Percentiles rank a stretch among this genome's conserved stretches.
Evolutionary conservation across 2,888 invertebrate species (phyloP).

Genomic region (Chymomyza caudatula): DNA sequence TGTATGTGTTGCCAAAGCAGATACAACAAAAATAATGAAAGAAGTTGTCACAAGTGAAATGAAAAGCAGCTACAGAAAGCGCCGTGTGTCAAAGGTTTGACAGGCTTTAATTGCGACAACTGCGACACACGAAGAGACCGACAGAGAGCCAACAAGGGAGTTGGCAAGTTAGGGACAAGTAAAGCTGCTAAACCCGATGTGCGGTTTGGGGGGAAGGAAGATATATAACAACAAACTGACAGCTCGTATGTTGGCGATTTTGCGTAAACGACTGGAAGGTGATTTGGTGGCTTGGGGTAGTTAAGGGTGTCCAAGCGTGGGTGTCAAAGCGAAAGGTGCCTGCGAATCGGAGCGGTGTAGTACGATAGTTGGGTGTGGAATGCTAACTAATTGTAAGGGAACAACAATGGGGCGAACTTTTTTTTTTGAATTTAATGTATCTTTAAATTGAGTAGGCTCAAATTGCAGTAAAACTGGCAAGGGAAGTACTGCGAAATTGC

Average conservation of each 20-base stretch:
- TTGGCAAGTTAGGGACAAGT: neutral
- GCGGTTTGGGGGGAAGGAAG: neutral
- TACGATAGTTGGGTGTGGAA: neutral
- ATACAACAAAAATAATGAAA: slow-evolving; percentile 17
- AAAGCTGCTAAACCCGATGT: neutral
- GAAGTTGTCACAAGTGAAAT: slow-evolving; percentile 46
- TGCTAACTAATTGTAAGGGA: neutral
- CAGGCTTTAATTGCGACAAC: slow-evolving; percentile 63
- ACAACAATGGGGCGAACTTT: neutral
- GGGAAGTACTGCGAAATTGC: neutral
- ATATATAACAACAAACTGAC: neutral
- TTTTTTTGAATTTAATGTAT: neutral
- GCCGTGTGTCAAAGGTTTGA: slow-evolving; percentile 71
- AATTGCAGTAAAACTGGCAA: neutral
- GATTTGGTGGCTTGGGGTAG: neutral
- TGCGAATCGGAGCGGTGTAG: neutral
- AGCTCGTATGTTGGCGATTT: neutral
- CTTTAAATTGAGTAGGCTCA: neutral
- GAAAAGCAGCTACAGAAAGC: slow-evolving; percentile 23
- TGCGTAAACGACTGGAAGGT: neutral
- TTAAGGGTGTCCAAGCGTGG: neutral
- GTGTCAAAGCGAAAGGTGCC: neutral
- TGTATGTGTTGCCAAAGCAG: neutral
- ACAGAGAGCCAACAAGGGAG: neutral
- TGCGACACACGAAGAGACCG: neutral